Evolutionary conservation across 2,888 invertebrate genomes (phyloP).

Genomic region (Eupithecia centaureata): DNA sequence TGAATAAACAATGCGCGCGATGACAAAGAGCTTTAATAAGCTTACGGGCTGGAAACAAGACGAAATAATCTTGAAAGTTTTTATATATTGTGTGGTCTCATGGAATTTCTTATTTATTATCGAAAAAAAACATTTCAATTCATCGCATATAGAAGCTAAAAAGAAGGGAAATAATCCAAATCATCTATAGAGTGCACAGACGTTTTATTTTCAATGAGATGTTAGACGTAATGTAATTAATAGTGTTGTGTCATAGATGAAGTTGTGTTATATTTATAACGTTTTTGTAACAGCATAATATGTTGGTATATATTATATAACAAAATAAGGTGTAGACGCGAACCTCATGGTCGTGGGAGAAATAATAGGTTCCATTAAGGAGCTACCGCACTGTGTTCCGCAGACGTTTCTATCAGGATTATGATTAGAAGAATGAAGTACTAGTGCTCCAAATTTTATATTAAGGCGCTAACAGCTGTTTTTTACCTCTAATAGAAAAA

Average conservation of each 20-base stretch:
- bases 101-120: background rate
- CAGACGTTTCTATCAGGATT: background rate
- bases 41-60: constrained; percentile 18
- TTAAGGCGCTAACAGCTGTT: background rate
- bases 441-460: background rate
- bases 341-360: background rate
- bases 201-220: too few species aligned
- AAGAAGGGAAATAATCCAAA: too few species aligned
- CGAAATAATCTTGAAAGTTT: background rate
- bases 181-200: too few species aligned
- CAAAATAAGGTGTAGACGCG: background rate
- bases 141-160: too few species aligned
- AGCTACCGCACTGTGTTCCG: background rate
- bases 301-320: too few species aligned
- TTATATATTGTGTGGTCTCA: background rate
- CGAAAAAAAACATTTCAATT: too few species aligned
- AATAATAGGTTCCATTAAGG: background rate
- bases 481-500: background rate
- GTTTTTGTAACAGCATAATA: background rate
- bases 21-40: constrained; percentile 36
- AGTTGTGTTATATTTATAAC: too few species aligned
- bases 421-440: background rate
- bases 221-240: too few species aligned
- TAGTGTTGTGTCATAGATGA: background rate
- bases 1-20: constrained; percentile 38